These are phyloP conservation scores for Lathamus discolor DNA, from an alignment of 2,113 vertebrate species.

Conservation along the genomic window DNA sequence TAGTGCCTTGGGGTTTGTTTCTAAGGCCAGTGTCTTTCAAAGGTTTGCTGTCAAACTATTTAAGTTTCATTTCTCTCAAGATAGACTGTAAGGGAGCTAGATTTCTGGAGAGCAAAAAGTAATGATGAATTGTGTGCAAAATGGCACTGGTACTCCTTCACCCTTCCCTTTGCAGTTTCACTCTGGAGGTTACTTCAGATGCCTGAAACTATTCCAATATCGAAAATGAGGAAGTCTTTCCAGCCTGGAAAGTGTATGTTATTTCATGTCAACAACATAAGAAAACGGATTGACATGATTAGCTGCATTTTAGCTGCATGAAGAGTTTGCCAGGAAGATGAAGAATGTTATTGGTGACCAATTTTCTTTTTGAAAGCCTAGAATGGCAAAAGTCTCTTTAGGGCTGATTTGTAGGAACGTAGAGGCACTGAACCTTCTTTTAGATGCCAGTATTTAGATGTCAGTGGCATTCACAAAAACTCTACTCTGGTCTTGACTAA, in stretches of 20 bases:
- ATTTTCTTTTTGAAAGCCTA: conserved; percentile 1
- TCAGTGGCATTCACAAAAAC: not conserved
- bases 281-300: conserved; percentile 4
- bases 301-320: conserved; percentile 27
- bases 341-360: not conserved
- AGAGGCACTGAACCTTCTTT: not conserved
- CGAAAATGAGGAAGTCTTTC: not conserved
- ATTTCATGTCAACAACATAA: conserved; percentile 1
- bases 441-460: conserved; percentile 4
- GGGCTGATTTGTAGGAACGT: not conserved
- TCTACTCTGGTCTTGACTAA: not conserved
- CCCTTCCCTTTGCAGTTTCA: not conserved
- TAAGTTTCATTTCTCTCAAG: not conserved
- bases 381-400: not conserved
- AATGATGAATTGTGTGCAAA: conserved; percentile 6
- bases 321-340: conserved; percentile 10
- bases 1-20: not conserved
- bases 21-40: not conserved
- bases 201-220: not conserved
- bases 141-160: not conserved
- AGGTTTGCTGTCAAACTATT: not conserved
- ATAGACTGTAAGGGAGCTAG: not conserved
- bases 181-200: conserved; percentile 6
- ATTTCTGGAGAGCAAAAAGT: not conserved
- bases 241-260: not conserved